Base-by-base conservation (phyloP, 2,888 invertebrate species). In the Alloscopus bannaensis region DNA sequence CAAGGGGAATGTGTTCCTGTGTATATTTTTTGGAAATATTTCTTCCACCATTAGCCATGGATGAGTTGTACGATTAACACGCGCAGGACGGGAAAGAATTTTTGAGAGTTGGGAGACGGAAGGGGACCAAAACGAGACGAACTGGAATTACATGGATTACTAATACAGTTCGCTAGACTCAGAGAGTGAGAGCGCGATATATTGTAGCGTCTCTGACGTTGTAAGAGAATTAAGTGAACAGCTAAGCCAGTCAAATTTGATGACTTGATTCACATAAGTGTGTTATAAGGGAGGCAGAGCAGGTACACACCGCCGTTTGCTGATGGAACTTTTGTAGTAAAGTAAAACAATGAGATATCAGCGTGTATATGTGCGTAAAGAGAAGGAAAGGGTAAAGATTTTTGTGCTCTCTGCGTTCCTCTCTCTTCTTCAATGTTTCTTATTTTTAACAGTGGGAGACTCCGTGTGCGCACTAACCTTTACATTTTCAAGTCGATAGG, bases 31-130 rank as follows among this genome's bases (percentile, higher is more conserved):
- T n/a, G n/a, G n/a, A n/a, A n/a, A n/a, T n/a, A n/a, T n/a, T n/a
- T n/a, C n/a, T n/a, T n/a, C 20, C 47, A 40, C 40, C 11, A 13
- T 40, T 40, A 40, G 40, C 40, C 40, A 40, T 40, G 8, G 8
- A 8, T n/a, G n/a, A n/a, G n/a, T n/a, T n/a, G n/a, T n/a, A n/a
- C n/a, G n/a, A n/a, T n/a, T n/a, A n/a, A n/a, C n/a, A n/a, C n/a
- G n/a, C n/a, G n/a, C n/a, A n/a, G 47, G 8, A 18, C 6, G 2
- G 20, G 18, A 26, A 66, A 29, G 65, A 50, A 66, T 66, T 66
- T 64, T 64, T 45, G 24, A 59, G 70, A 64, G 64, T 22, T 78
- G 78, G 78, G 78, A 78, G 78, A 78, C 78, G 78, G 78, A 78
- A 78, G 66, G 78, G 78, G 78, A 71, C 78, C 78, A 78, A 29